Evolutionary conservation across 2,888 invertebrate genomes (phyloP).

Genomic region (Mythimna impura): DNA sequence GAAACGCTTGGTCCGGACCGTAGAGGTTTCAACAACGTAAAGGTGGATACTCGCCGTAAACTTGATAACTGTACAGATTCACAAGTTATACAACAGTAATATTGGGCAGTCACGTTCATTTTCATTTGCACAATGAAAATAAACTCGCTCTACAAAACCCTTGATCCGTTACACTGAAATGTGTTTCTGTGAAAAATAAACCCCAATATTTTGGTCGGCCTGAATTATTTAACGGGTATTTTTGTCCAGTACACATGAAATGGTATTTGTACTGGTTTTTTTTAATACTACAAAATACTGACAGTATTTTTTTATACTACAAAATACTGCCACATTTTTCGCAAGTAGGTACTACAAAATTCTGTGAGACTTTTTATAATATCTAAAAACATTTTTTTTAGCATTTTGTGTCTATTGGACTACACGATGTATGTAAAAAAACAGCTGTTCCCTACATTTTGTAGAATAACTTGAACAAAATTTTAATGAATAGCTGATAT

Average conservation of each 20-base stretch:
- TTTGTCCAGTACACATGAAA: neutral
- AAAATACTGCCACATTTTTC: no score
- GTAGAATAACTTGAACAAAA: neutral
- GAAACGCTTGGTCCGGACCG: no score
- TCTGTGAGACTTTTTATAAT: neutral
- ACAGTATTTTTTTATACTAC: no score
- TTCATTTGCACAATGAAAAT: conserved; percentile 52
- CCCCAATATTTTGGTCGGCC: conserved; percentile 41
- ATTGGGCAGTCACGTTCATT: conserved; percentile 53
- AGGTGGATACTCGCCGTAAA: neutral
- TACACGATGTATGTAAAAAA: neutral
- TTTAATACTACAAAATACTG: neutral
- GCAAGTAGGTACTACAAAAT: no score
- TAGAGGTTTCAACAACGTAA: no score
- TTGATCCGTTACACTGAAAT: conserved; percentile 38
- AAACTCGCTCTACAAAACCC: conserved; percentile 40
- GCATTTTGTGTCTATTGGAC: neutral
- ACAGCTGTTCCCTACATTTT: neutral
- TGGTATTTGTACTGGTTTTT: neutral
- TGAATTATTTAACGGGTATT: conserved; percentile 5
- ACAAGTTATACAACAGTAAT: conserved; percentile 30
- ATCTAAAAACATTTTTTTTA: neutral
- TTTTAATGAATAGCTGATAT: no score
- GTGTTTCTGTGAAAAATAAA: conserved; percentile 33
- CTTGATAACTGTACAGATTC: neutral